Percentiles rank a stretch among this genome's conserved stretches.
Evolutionary conservation across 2,113 vertebrate species (phyloP).

Genomic region (Trogon surrucura): DNA sequence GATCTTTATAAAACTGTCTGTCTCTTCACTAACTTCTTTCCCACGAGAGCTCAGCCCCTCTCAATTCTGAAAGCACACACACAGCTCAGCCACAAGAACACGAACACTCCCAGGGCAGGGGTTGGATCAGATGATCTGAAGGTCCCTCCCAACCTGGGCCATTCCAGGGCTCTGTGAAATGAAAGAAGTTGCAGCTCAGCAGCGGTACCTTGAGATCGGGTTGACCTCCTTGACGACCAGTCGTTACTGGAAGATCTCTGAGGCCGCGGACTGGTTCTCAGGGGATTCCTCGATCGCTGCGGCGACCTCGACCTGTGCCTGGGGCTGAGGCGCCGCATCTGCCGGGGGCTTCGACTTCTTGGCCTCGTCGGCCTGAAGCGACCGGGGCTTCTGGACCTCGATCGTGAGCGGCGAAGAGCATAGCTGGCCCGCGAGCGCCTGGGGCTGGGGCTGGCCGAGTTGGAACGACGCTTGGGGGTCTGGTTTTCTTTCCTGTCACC

Average conservation of each 20-base stretch:
- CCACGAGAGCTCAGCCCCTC: no score
- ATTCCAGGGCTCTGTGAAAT: no score
- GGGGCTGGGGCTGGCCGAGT: slow-evolving; percentile 70
- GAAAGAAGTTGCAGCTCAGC: no score
- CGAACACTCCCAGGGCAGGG: no score
- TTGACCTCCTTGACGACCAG: slow-evolving; percentile 56
- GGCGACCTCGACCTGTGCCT: slow-evolving; percentile 73
- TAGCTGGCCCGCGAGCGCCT: slow-evolving; percentile 56
- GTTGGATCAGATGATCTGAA: no score
- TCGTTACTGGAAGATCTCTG: slow-evolving; percentile 73
- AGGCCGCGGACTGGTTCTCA: slow-evolving; percentile 44
- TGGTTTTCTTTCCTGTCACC: slow-evolving; percentile 71
- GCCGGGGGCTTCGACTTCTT: slow-evolving; percentile 71
- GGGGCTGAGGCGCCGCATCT: slow-evolving; percentile 60
- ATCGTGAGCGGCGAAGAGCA: slow-evolving; percentile 60
- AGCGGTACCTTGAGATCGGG: slow-evolving; percentile 76
- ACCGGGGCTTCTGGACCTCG: slow-evolving; percentile 68
- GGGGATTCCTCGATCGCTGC: background rate
- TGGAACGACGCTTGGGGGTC: slow-evolving; percentile 68
- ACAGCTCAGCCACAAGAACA: no score
- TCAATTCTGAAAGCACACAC: no score
- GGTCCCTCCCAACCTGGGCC: no score
- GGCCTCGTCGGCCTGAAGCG: slow-evolving; percentile 58
- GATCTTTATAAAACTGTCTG: background rate
- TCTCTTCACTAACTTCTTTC: no score